Evolutionary conservation across 2,113 vertebrate species (phyloP).

Genomic region (Leptobrachium ailaonicum): DNA sequence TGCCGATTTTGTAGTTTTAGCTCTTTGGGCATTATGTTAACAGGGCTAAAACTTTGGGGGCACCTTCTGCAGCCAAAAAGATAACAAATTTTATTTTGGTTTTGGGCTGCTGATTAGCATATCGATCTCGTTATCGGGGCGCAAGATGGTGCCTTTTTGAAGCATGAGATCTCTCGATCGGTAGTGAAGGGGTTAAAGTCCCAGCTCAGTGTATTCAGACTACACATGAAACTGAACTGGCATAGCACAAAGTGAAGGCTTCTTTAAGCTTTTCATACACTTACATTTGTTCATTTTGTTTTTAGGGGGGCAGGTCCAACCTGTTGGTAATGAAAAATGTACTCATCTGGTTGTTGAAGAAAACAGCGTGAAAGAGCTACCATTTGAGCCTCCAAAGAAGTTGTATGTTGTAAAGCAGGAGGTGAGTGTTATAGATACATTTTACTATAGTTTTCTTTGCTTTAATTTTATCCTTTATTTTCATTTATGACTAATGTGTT

Average conservation of each 20-base stretch:
- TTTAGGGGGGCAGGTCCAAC: slow-evolving; percentile 79
- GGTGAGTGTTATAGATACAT: slow-evolving; percentile 66
- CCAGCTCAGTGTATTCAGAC: no score
- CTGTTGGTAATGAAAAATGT: slow-evolving; percentile 85
- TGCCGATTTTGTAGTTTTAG: no score
- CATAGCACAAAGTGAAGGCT: not conserved
- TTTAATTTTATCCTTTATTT: slow-evolving; percentile 14
- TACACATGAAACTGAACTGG: not conserved
- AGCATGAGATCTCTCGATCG: no score
- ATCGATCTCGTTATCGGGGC: no score
- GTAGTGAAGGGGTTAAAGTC: no score
- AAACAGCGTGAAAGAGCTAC: slow-evolving; percentile 87
- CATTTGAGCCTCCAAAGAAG: slow-evolving; percentile 80
- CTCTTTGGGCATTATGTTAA: no score
- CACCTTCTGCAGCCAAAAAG: no score
- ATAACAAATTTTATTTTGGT: no score
- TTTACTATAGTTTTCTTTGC: no score
- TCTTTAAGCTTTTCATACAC: slow-evolving; percentile 2
- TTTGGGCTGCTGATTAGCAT: no score
- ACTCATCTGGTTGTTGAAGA: slow-evolving; percentile 96
- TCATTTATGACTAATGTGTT: not conserved
- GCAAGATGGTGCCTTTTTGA: no score
- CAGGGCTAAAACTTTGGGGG: no score
- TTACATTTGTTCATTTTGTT: not conserved
- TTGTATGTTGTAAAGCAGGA: slow-evolving; percentile 96